Evolutionary conservation across 2,797 vertebrate species (phyloP).

Genomic region (Intellagama lesueurii): DNA sequence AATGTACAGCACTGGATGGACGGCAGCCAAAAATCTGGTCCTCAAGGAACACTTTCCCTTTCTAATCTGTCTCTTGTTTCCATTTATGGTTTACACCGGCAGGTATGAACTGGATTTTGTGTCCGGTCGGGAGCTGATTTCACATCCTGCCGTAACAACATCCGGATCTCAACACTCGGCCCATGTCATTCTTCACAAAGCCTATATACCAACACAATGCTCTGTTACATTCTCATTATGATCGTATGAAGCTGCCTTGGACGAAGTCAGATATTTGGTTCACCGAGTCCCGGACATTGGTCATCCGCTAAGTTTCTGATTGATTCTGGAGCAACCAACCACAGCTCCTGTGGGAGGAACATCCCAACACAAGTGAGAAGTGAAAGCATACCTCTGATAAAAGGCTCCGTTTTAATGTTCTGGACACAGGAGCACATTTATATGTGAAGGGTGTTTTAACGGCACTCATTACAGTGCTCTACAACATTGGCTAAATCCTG

Average conservation of each 20-base stretch:
- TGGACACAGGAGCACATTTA: constrained; percentile 75
- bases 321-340: too few relatives aligned
- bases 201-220: too few relatives aligned
- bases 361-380: too few relatives aligned
- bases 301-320: too few relatives aligned
- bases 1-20: too few relatives aligned
- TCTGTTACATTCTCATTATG: not conserved
- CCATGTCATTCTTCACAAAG: not conserved
- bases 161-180: not conserved
- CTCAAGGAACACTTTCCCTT: not conserved
- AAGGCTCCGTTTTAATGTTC: constrained; percentile 77
- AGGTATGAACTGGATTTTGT: not conserved
- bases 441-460: not conserved
- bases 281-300: not conserved
- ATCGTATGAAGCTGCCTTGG: not conserved
- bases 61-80: not conserved
- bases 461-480: constrained; percentile 40
- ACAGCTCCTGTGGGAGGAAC: too few relatives aligned
- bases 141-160: not conserved
- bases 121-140: not conserved
- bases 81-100: not conserved
- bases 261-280: not conserved
- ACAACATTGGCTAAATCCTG: constrained; percentile 18
- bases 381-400: constrained; percentile 53
- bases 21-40: too few relatives aligned